A percentile compares a stretch with the other conserved stretches of the same genome.
These are phyloP conservation scores for Rhyacophila evoluta DNA, from an alignment of 2,888 invertebrate species.

Conservation along the genomic window DNA sequence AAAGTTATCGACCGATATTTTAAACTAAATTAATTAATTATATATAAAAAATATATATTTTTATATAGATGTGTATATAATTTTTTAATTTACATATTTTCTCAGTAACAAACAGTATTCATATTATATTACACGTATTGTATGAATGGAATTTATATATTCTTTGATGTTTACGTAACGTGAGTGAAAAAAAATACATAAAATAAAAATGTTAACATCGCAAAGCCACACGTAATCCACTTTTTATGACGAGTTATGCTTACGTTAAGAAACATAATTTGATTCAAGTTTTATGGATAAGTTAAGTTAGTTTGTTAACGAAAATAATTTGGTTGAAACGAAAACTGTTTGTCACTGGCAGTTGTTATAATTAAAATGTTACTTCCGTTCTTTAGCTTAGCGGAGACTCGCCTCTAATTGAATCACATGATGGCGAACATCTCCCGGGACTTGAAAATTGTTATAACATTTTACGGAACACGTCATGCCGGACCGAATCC, in stretches of 20 bases:
- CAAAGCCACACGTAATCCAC: background rate
- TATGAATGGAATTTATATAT: too few species aligned
- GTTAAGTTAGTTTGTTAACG: slow-evolving; percentile 26
- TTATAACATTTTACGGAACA: slow-evolving; percentile 37
- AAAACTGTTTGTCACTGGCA: slow-evolving; percentile 41
- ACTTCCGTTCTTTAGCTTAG: slow-evolving; percentile 29
- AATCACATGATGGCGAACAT: slow-evolving; percentile 29
- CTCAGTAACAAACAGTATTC: too few species aligned
- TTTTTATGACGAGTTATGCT: background rate
- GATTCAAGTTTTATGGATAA: background rate
- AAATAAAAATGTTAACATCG: background rate
- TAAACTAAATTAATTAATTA: too few species aligned
- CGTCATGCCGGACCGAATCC: slow-evolving; percentile 16
- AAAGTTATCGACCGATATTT: too few species aligned
- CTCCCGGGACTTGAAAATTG: slow-evolving; percentile 37
- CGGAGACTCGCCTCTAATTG: slow-evolving; percentile 44
- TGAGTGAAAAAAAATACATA: too few species aligned
- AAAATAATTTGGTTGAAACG: slow-evolving; percentile 37
- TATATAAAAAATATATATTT: too few species aligned
- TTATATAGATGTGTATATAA: too few species aligned
- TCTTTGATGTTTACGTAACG: too few species aligned
- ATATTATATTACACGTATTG: too few species aligned
- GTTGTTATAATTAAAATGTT: slow-evolving; percentile 43
- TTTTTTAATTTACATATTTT: too few species aligned
- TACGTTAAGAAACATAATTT: background rate